Base-by-base conservation (phyloP, 2,888 invertebrate species). In the Anticlea derivata region DNA sequence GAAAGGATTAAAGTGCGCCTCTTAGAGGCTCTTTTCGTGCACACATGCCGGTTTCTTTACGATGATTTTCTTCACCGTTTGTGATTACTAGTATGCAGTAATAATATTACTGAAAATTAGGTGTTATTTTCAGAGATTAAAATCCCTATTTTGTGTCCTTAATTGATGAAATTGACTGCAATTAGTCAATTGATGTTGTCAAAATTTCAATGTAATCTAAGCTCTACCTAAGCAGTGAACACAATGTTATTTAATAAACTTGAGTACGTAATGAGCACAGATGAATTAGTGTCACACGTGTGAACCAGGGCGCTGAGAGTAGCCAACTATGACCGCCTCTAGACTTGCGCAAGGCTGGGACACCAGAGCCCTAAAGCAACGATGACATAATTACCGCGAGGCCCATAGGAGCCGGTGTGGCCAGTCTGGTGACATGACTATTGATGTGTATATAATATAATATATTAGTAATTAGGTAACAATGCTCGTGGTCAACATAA, bases 351-450 rank as follows among this genome's bases (percentile, higher is more conserved):
- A 79, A 80, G 61, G 57, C 56, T 57, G 56, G 41, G 73, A 70
- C 73, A 76, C 63, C 69, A 62, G 67, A 73, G 70, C 73, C 73
- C 67, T 69, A 65, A 59, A 63, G 64, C 60, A 26, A 50, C 10
- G 27, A 54, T 79, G 75, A 78, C 77, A 80, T 78, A 75, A 81
- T 76, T 78, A 77, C 70, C 54, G 69, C 50, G 46, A 50, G 47
- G 43, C 47, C 27, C 11, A 33, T 37, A 43, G 11, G 22, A 37
- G 26, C 30, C 6, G 13, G 7, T 22, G 26, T 26, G 17, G 24
- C 31, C 10, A 22, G 34, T 29, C 8, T 7, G 11, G n/a, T 44
- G 35, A 47, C 33, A 30, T 41, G 10, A 49, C 20, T 27, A 33
- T 45, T 27, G 20, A 11, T 13, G 33, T 52, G 33, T 17, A 7